These are phyloP conservation scores for Drosophila serrata DNA, from an alignment of 1,140 invertebrate genomes.

Conservation along the genomic window DNA sequence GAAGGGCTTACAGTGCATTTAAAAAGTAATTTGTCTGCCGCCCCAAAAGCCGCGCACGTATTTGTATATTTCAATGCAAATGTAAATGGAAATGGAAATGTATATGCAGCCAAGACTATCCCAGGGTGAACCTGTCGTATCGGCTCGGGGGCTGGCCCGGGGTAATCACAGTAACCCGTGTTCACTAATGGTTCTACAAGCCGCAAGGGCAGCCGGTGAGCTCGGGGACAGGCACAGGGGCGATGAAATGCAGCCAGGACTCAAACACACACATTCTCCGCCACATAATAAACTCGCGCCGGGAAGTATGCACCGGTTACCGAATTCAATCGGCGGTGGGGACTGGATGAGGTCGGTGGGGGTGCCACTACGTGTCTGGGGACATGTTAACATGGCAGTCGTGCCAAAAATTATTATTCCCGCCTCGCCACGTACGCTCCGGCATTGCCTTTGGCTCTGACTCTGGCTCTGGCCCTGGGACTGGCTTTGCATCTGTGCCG, in stretches of 20 bases:
- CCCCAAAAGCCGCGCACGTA: conserved; percentile 76
- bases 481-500: conserved; percentile 26
- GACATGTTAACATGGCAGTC: conserved; percentile 85
- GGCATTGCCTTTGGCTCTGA: conserved; percentile 40
- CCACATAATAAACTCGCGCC: conserved; percentile 74
- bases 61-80: conserved; percentile 82
- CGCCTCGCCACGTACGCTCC: conserved; percentile 61
- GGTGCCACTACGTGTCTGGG: conserved; percentile 74
- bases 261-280: conserved; percentile 20
- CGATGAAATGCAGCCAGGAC: conserved; percentile 67
- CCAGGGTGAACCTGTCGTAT: conserved; percentile 19
- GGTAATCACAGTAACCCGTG: conserved; percentile 79
- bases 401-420: conserved; percentile 85
- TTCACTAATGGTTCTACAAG: conserved; percentile 85
- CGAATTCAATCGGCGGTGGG: conserved; percentile 22
- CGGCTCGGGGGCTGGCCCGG: conserved; percentile 1
- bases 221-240: conserved; percentile 45
- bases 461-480: conserved; percentile 7
- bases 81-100: conserved; percentile 38
- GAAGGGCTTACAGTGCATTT: conserved; percentile 82
- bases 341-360: conserved; percentile 3
- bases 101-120: conserved; percentile 35
- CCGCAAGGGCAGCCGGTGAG: conserved; percentile 75
- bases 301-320: conserved; percentile 63
- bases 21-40: conserved; percentile 85